Base-by-base conservation (phyloP, 1,140 invertebrate genomes). In the Zaprionus inermis region DNA sequence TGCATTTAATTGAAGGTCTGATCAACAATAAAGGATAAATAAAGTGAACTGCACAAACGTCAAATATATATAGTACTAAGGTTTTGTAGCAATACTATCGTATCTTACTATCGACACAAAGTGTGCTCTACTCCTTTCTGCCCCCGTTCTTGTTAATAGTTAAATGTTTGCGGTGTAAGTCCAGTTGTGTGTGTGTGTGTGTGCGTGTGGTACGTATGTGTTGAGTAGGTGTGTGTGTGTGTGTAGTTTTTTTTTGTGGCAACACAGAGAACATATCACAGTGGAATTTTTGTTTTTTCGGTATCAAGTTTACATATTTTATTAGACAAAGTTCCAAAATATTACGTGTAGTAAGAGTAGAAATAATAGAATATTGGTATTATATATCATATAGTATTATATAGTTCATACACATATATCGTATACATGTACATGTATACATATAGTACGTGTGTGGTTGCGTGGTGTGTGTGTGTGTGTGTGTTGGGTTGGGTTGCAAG, bases 251-350 rank as follows among this genome's bases (percentile, higher is more conserved):
- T 64, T 22, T 28, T 54, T 64, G 28, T 49, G 65, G 32, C 41
- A 63, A 71, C 51, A 71, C 69, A 72, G 57, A 72, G 54, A 72
- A 71, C 38, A 71, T 65, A 20, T 64, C 41, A 71, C 20, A 57
- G 55, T 64, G 60, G 59, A n/a, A 51, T 56, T 64, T 49, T 57
- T 57, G 18, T 24, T 63, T 74, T 68, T 68, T 66, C 24, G 32
- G 63, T 72, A 65, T 64, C 28, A 22, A 57, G 61, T 69, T 54
- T 34, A 61, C n/a, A 69, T n/a, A 68, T 73, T 73, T 74, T 74
- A 70, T 74, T 69, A 56, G 71, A 49, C 67, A 70, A 63, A 69
- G 67, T 69, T 74, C 72, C 67, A 74, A 70, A 73, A 63, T n/a
- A 65, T 72, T 58, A 54, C 36, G 65, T 73, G 71, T 73, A 61